These are phyloP conservation scores for Catajapyx aquilonaris DNA, from an alignment of 1,140 invertebrate species.

Conservation along the genomic window DNA sequence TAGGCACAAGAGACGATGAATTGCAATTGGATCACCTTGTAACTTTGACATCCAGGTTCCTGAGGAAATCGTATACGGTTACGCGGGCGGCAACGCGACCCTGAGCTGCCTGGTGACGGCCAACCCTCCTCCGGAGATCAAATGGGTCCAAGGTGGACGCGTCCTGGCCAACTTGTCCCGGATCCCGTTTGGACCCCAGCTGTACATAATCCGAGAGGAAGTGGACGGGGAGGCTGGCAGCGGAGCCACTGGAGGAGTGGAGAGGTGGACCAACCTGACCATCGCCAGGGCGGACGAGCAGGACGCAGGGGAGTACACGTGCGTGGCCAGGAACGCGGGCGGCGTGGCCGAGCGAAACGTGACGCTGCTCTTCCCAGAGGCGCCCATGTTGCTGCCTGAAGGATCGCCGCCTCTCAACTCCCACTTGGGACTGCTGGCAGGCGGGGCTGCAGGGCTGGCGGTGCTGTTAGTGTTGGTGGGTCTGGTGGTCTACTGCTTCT, in stretches of 20 bases:
- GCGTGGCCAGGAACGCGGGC: constrained; percentile 49
- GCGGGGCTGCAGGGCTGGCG: constrained; percentile 24
- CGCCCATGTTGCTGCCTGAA: constrained; percentile 35
- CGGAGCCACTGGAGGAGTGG: no score
- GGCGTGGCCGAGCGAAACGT: constrained; percentile 44
- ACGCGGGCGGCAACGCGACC: constrained; percentile 49
- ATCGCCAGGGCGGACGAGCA: constrained; percentile 47
- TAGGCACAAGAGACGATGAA: no score
- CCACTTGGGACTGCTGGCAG: constrained; percentile 30
- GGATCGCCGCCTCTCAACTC: constrained; percentile 33
- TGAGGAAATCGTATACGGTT: constrained; percentile 38
- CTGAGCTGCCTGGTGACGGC: constrained; percentile 58
- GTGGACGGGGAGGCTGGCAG: constrained; percentile 16
- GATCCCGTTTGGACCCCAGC: not conserved
- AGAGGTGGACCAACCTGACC: constrained; percentile 47
- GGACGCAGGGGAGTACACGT: constrained; percentile 61
- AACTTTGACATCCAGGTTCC: no score
- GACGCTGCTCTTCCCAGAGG: constrained; percentile 42
- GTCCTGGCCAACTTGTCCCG: constrained; percentile 19
- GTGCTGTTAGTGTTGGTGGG: constrained; percentile 27
- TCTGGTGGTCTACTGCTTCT: constrained; percentile 35
- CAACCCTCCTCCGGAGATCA: constrained; percentile 59
- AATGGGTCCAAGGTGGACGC: constrained; percentile 59
- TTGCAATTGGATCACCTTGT: no score
- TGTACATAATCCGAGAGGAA: constrained; percentile 14